Conservation (phyloP, 2,888 invertebrate genomes). For the Chalcosyrphus nemorum region DNA sequence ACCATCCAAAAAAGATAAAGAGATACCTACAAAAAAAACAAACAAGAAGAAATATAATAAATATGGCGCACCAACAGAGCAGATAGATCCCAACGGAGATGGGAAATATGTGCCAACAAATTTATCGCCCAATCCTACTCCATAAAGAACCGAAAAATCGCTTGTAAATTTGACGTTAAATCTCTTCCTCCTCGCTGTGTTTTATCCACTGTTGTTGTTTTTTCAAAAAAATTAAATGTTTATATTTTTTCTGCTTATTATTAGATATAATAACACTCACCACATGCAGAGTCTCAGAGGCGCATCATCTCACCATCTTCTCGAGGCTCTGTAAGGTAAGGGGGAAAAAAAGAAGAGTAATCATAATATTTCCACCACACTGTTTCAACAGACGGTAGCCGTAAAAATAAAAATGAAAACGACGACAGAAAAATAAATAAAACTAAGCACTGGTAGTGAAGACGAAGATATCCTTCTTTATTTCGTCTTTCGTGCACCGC, state of each 20-base stretch:
- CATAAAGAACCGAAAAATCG: constrained; percentile 40
- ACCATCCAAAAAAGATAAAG: constrained; percentile 18
- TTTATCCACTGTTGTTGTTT: constrained; percentile 4
- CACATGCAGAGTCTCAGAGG: constrained; percentile 45
- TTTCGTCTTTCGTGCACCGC: constrained; percentile 30
- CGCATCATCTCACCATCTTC: background rate
- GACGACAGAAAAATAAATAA: constrained; percentile 54
- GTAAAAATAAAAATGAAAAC: constrained; percentile 39
- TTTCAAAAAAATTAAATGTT: constrained; percentile 58
- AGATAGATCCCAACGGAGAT: constrained; percentile 14
- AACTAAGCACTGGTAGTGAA: constrained; percentile 65
- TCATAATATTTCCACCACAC: constrained; percentile 44
- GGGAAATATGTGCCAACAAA: constrained; percentile 55
- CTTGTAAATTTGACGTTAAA: constrained; percentile 47
- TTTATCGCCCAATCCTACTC: constrained; percentile 35
- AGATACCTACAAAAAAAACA: constrained; percentile 2
- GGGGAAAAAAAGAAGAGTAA: constrained; percentile 25
- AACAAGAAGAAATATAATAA: too few relatives aligned
- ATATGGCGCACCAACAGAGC: background rate
- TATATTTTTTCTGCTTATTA: constrained; percentile 49
- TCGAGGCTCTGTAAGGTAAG: too few relatives aligned
- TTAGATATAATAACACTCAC: constrained; percentile 68
- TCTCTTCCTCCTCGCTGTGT: constrained; percentile 10
- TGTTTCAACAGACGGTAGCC: constrained; percentile 48
- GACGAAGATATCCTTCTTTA: constrained; percentile 35